Evolutionary conservation across 2,888 invertebrate genomes (phyloP), one percentile per base, ranked within the genome.

Genomic region (Epinotia brunnichana): DNA sequence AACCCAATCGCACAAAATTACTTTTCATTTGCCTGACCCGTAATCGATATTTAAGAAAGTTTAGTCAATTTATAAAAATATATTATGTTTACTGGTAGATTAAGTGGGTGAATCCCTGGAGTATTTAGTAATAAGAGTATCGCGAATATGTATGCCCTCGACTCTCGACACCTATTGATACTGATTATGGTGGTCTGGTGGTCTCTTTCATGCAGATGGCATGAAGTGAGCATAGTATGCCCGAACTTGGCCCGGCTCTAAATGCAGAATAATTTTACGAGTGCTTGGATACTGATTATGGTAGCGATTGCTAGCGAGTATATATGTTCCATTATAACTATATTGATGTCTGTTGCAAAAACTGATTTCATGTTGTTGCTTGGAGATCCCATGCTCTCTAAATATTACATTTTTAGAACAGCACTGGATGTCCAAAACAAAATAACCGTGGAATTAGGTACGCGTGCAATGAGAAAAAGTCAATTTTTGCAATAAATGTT

Each of bases 1-100:
- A 9, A 29, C 57, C 13, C 17, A 59, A 59, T 11, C n/a, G 11
- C 59, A 39, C 35, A 17, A 17, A 10, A 5, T 61, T 13, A 19
- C 41, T 41, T n/a, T 53, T 53, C 53, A 53, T 11, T 53, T 53
- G 53, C 17, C 19, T 17, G 9, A 61, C 21, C 21, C 41, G 15
- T 61, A 44, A 21, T 44, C 21, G 21, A 21, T 41, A 41, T 19
- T n/a, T 59, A 61, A 17, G 44, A 62, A 48, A 11, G 13, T 48
- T n/a, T 62, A 62, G 62, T 48, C 62, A 62, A 62, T 62, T 62
- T 29, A 39, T 39, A 39, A 39, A 39, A 17, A 10, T 35, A 39
- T 17, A 35, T 44, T 24, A 62, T 61, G n/a, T 48, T 29, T 62
- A 51, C 15, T 61, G 13, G 61, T 61, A 44, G 9, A 19, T 24